Evolutionary conservation across 2,113 vertebrate genomes (phyloP), one percentile per base, ranked within the genome.

Genomic region (Dicaeum eximium): DNA sequence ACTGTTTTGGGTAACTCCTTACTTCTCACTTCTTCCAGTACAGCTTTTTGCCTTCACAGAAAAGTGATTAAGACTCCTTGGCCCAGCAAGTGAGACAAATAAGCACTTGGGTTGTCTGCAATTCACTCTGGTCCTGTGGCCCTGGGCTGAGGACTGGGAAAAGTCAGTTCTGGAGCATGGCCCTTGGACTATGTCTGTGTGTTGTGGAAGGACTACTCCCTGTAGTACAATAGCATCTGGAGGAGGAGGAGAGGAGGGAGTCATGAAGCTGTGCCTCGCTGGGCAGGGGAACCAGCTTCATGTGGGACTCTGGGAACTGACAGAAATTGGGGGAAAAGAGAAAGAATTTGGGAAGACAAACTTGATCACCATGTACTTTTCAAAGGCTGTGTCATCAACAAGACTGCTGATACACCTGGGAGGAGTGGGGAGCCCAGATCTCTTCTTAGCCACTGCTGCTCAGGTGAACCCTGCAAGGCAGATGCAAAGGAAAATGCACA

Each of bases 131-230:
- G 10, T 88, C 40, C 51, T 60, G 7, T 42, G 23, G 30, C 22
- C 24, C 31, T 51, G 53, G 42, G 50, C 53, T 62, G 42, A 67
- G 37, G 51, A 51, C 23, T 3, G 3, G 7, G 17, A 89, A 19
- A 86, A 31, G 9, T 86, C 33, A 7, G 0, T 42, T 86, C 42
- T 54, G 30, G 33, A 50, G 14, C 0, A 0, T 37, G 37, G n/a
- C 24, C n/a, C 58, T 67, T 57, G 47, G 42, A 33, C 20, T 42
- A 8, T 13, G 50, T 5, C 45, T 9, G 4, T 38, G 11, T 37
- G 6, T 47, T n/a, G 16, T 62, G 47, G n/a, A 67, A 66, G 23
- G 47, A 57, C 53, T 61, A 3, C 22, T 47, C 33, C 28, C 33
- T 42, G 9, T 37, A 54, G 27, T 18, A 65, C 15, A 35, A 13